Percentiles rank a stretch among this genome's conserved stretches.
These are phyloP conservation scores for Tridacna crocea DNA, from an alignment of 2,888 invertebrate genomes.

Conservation along the genomic window DNA sequence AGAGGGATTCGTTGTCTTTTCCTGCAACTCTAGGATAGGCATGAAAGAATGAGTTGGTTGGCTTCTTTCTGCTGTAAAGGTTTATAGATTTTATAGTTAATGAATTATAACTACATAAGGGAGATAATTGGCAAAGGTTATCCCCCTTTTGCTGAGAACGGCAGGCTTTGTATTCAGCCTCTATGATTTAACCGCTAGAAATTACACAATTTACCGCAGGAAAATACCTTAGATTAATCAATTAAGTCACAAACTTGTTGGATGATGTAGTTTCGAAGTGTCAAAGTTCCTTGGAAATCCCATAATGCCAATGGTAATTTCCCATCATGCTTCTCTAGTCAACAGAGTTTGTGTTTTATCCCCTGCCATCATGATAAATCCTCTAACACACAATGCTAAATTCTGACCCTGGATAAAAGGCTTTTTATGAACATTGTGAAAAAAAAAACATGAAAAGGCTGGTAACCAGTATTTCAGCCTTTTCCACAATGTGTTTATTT, in stretches of 20 bases:
- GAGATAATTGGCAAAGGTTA: conserved; percentile 20
- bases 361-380: not conserved
- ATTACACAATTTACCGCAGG: conserved; percentile 19
- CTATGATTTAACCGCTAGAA: not conserved
- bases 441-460: not conserved
- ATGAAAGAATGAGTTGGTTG: too few relatives aligned
- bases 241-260: conserved; percentile 18
- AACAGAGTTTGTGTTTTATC: not conserved
- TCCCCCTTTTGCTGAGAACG: not conserved
- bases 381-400: too few relatives aligned
- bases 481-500: too few relatives aligned
- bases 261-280: conserved; percentile 25
- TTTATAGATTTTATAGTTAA: not conserved
- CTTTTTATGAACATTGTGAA: too few relatives aligned
- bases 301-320: conserved; percentile 26
- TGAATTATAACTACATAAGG: not conserved
- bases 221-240: conserved; percentile 22
- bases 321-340: conserved; percentile 19
- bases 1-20: too few relatives aligned
- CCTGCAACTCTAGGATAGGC: too few relatives aligned
- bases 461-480: too few relatives aligned
- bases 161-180: conserved; percentile 8
- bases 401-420: too few relatives aligned
- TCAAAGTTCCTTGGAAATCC: conserved; percentile 24
- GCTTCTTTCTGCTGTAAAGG: too few relatives aligned